Percentiles rank a stretch among this genome's conserved stretches.
Conservation (phyloP, 2,888 invertebrate genomes). For the Antheraea assamensis region DNA sequence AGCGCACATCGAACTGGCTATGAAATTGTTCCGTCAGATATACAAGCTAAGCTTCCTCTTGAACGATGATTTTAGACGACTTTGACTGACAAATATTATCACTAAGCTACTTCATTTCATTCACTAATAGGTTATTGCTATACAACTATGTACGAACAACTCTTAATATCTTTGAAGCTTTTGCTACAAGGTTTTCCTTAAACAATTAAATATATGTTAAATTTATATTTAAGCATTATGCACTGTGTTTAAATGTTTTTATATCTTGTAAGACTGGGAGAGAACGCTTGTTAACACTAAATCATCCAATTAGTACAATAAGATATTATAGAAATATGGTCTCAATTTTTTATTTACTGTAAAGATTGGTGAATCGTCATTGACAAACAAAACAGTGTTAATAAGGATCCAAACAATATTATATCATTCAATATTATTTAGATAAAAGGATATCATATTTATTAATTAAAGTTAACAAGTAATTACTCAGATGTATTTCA, state of each 20-base stretch:
- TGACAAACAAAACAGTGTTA: background rate
- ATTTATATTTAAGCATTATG: too few species aligned
- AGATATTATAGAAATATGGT: background rate
- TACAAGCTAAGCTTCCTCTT: background rate
- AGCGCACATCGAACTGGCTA: background rate
- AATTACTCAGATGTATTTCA: background rate
- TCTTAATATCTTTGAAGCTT: too few species aligned
- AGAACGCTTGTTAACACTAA: too few species aligned
- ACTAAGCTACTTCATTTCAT: background rate
- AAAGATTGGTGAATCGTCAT: background rate
- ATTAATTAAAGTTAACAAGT: background rate
- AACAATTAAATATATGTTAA: too few species aligned
- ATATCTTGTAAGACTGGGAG: too few species aligned
- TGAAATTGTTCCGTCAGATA: background rate
- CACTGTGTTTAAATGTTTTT: too few species aligned
- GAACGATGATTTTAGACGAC: background rate
- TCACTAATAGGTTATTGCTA: background rate
- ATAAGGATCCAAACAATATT: background rate
- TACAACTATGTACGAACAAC: too few species aligned
- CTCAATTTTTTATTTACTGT: background rate
- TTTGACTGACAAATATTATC: background rate
- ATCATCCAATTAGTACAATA: too few species aligned
- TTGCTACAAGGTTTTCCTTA: too few species aligned
- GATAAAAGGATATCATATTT: constrained; percentile 11
- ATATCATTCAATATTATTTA: background rate